Conservation (phyloP, 1,140 invertebrate genomes). For the Heliconius hermathena region DNA sequence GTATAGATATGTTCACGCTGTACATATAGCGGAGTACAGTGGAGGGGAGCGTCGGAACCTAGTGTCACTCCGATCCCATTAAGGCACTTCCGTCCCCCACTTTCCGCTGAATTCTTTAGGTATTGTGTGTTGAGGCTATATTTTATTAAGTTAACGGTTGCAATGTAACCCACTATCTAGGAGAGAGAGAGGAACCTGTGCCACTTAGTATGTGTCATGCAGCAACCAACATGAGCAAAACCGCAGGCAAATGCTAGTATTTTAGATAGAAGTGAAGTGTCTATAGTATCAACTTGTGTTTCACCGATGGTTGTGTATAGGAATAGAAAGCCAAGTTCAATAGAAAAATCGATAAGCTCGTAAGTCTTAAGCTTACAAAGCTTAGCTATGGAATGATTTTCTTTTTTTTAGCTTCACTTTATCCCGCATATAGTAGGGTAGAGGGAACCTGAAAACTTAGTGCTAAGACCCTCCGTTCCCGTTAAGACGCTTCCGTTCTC, state of each 20-base stretch:
- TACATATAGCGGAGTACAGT: neutral
- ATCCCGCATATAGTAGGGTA: no score
- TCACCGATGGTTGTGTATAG: neutral
- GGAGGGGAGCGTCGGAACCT: neutral
- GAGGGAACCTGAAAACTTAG: no score
- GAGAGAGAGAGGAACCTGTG: no score
- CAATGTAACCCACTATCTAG: no score
- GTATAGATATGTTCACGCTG: neutral
- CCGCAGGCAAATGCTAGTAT: neutral
- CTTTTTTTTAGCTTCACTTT: neutral
- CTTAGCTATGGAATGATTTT: neutral
- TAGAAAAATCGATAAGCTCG: constrained; percentile 4
- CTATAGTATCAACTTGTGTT: neutral
- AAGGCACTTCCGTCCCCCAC: neutral
- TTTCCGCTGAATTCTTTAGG: neutral
- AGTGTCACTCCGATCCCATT: neutral
- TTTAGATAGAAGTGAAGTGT: neutral
- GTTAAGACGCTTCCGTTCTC: no score
- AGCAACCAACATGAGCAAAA: neutral
- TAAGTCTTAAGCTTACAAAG: neutral
- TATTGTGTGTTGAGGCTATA: neutral
- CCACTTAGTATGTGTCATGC: no score
- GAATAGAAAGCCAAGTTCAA: constrained; percentile 10
- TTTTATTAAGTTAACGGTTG: no score
- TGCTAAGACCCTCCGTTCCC: no score